Evolutionary conservation across 2,797 vertebrate species (phyloP).

Genomic region (Luscinia luscinia): DNA sequence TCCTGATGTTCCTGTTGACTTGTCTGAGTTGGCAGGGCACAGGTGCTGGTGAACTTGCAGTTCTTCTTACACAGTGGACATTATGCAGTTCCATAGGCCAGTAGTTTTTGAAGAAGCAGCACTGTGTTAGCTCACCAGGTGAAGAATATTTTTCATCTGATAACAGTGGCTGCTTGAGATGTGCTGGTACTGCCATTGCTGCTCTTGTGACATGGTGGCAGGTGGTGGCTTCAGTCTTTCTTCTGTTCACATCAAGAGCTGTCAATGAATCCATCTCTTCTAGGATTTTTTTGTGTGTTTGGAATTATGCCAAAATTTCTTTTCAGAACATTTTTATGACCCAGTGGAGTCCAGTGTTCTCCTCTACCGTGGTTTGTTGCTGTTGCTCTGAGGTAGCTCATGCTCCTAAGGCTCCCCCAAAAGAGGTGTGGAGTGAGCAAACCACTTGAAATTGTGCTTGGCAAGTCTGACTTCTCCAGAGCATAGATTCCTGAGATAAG

Average conservation of each 20-base stretch:
- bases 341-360: not conserved
- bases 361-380: not conserved
- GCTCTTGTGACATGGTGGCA: not conserved
- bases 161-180: not conserved
- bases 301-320: too few relatives aligned
- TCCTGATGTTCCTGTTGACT: accelerated
- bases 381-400: not conserved
- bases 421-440: not conserved
- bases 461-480: not conserved
- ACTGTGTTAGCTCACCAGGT: not conserved
- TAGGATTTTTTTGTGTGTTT: not conserved
- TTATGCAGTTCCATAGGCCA: not conserved
- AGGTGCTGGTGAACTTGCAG: not conserved
- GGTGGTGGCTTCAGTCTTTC: not conserved
- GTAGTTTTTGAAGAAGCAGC: not conserved
- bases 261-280: not conserved
- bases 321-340: not conserved
- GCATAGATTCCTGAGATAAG: not conserved
- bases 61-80: not conserved
- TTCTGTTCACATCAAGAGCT: not conserved
- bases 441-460: not conserved
- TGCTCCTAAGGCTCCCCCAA: not conserved
- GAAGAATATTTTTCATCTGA: not conserved
- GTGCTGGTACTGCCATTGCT: not conserved
- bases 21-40: not conserved